Conservation (phyloP, 2,888 invertebrate genomes). For the Tholera decimalis region DNA sequence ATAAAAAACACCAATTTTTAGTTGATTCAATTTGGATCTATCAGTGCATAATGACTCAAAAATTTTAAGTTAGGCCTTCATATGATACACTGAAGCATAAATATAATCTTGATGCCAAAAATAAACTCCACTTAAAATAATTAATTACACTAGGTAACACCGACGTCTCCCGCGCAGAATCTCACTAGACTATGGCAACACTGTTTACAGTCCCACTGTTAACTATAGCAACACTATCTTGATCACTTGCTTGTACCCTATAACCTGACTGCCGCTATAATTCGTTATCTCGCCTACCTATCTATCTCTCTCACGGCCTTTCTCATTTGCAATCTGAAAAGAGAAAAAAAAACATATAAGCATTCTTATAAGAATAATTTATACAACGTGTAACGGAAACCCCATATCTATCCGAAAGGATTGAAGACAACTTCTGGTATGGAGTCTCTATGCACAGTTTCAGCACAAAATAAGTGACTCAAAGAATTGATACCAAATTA, state of each 20-base stretch:
- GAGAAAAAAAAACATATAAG: not conserved
- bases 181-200: conserved; percentile 83
- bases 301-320: conserved; percentile 64
- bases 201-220: conserved; percentile 70
- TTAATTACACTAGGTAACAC: conserved; percentile 15
- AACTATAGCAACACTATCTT: conserved; percentile 71
- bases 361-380: not conserved
- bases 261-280: conserved; percentile 68
- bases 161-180: conserved; percentile 51
- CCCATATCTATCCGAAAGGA: no score
- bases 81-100: conserved; percentile 7
- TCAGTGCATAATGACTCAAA: conserved; percentile 2
- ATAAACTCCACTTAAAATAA: conserved; percentile 1
- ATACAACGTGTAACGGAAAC: no score
- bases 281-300: conserved; percentile 71
- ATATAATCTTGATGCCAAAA: conserved; percentile 8
- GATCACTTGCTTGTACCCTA: conserved; percentile 75
- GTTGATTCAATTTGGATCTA: no score
- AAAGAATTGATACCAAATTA: no score
- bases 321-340: conserved; percentile 62
- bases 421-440: no score
- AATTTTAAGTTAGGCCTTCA: conserved; percentile 24
- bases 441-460: no score
- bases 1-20: no score
- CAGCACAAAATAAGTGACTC: no score